Evolutionary conservation across 35 echinoderm and acorn worm genomes (phyloP), one percentile per base, ranked within the genome.

Genomic region (Heliocidaris tuberculata): DNA sequence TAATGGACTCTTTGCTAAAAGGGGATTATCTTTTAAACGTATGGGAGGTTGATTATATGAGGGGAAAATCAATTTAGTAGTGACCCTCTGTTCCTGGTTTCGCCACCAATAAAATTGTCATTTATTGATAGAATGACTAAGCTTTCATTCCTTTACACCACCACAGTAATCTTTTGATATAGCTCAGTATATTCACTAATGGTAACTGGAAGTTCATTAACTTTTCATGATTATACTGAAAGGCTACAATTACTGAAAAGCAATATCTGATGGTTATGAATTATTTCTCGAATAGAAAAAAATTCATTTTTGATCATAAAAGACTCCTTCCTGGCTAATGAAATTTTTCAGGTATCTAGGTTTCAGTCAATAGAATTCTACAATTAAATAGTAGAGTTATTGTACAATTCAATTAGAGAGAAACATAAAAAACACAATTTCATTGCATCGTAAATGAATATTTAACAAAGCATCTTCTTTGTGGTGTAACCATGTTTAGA

Each of bases 1-100:
- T 78, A 78, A 78, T 78, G 65, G 65, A 78, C 65, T 78, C 65
- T 21, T 78, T 78, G 65, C 65, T 78, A 78, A 78, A 78, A 78
- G 65, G 65, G 65, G 65, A 78, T 78, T 78, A 78, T 78, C 65
- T 78, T 24, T 4, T n/a, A 27, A 24, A 78, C 11, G 65, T n/a
- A 78, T 78, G 65, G 21, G 27, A 78, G 65, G 65, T 78, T 7
- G 65, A 78, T 78, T 78, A 27, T 78, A 78, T n/a, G 65, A 78
- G 19, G 27, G 65, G 27, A 60, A 78, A 78, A 78, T 78, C 65
- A 78, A 78, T 78, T 42, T 78, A 78, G 65, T 6, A 24, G 4
- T 78, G 65, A 27, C 65, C 65, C 7, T 27, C 3, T 78, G 21
- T 78, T 78, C 65, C 65, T n/a, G 19, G 65, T 78, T 21, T 78